These are phyloP conservation scores for Eumacrocentrus americanus DNA, from an alignment of 2,888 invertebrate species.

Conservation along the genomic window DNA sequence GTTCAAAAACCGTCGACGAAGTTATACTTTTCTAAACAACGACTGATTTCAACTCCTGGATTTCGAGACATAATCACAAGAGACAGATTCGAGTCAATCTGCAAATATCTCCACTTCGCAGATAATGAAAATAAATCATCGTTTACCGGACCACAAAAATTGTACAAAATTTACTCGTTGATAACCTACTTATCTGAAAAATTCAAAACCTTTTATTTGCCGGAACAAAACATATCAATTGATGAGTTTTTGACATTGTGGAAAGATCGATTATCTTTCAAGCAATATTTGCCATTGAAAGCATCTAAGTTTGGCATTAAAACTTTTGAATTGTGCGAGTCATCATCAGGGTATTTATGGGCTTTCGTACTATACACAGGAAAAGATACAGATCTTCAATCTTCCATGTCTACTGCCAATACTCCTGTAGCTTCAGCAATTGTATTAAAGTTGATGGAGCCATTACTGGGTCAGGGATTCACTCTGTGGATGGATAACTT, in stretches of 20 bases:
- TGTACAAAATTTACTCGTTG: too few species aligned
- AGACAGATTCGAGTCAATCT: too few species aligned
- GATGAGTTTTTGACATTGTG: not conserved
- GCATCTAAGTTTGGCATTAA: not conserved
- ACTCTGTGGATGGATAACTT: not conserved
- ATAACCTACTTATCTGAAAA: too few species aligned
- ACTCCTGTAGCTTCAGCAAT: not conserved
- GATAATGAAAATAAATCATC: too few species aligned
- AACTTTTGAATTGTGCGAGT: not conserved
- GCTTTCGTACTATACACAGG: not conserved
- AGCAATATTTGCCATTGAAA: conserved; percentile 1
- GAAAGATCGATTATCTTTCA: not conserved
- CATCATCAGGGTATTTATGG: not conserved
- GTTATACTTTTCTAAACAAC: too few species aligned
- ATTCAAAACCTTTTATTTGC: too few species aligned
- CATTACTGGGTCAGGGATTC: conserved; percentile 1
- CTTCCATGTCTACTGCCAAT: too few species aligned
- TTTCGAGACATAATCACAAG: too few species aligned
- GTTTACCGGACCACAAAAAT: too few species aligned
- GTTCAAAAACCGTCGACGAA: too few species aligned
- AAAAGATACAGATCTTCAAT: not conserved
- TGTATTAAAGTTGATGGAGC: not conserved
- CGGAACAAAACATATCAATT: not conserved
- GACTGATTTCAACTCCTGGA: too few species aligned
- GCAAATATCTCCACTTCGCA: too few species aligned